phyloP scores from a whole-genome alignment of 1,140 invertebrate genomes.

The Trichogramma pretiosum region DNA sequence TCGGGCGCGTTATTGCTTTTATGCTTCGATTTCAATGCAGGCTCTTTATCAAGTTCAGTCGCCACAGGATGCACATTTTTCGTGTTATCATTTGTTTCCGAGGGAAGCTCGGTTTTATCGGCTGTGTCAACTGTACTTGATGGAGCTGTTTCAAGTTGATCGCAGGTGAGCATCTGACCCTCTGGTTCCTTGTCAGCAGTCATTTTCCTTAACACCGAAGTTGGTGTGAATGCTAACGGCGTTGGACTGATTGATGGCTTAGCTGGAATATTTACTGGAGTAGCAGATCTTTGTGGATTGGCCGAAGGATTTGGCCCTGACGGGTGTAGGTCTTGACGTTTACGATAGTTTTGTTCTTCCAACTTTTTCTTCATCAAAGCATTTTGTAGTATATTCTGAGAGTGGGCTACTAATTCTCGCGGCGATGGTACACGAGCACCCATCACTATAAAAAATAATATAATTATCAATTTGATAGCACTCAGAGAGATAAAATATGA shows the following conservation, averaged over 20 bases:
- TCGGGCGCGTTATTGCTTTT: too few species aligned
- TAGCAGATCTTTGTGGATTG: conserved; percentile 35
- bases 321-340: conserved; percentile 61
- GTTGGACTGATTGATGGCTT: conserved; percentile 49
- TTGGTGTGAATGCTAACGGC: conserved; percentile 78
- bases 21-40: conserved; percentile 27
- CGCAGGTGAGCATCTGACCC: conserved; percentile 35
- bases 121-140: too few species aligned
- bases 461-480: not conserved
- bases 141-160: conserved; percentile 4
- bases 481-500: not conserved
- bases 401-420: conserved; percentile 70
- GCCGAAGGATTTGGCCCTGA: too few species aligned
- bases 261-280: conserved; percentile 36
- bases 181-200: conserved; percentile 75
- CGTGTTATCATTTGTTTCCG: not conserved
- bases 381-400: conserved; percentile 73
- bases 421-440: conserved; percentile 70
- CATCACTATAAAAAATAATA: conserved; percentile 43
- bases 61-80: not conserved
- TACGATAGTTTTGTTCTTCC: conserved; percentile 74
- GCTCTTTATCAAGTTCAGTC: conserved; percentile 1
- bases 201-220: conserved; percentile 85
- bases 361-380: conserved; percentile 79
- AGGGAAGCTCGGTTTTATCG: too few species aligned